Base-by-base conservation (phyloP, 2,888 invertebrate genomes). In the Amaurobius ferox region DNA sequence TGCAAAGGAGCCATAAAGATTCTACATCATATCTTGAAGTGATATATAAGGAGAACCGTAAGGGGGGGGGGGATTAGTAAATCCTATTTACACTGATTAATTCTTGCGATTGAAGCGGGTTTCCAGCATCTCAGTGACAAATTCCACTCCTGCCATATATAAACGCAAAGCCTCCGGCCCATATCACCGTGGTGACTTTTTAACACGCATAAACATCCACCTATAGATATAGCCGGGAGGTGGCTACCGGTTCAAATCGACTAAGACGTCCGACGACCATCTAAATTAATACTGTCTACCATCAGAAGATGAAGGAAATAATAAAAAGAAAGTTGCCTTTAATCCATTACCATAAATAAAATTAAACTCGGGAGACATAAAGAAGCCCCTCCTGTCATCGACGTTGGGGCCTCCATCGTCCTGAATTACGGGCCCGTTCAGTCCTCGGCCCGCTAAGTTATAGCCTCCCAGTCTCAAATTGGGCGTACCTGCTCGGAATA, bases 381-480 rank as follows among this genome's bases (percentile, higher is more conserved):
- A 44, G 16, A 64, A 64, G 29, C 11, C 30, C 23, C 30, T 16
- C 28, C 23, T 77, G 76, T 77, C 76, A 30, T 67, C 76, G 40
- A 44, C 29, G 29, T 11, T 29, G 64, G 11, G 48, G 40, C 29
- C 74, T n/a, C 74, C 66, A 23, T 40, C 28, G 29, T 66, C 74
- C 26, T 66, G 48, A 77, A 77, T 32, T 77, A 77, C 30, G 48
- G 67, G 48, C 29, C 13, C 44, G 30, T 30, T 44, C 28, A 48
- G 76, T 64, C 74, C 74, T 11, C 26, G 16, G 73, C 26, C 76
- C 32, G 66, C 66, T 67, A 77, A 77, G 64, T 77, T 77, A 77
- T 64, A 67, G 48, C 44, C 76, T 48, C 32, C 30, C 23, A 29
- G 44, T 28, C 44, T 66, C 44, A 67, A 77, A 77, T 77, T 67